Percentiles rank a stretch among this genome's conserved stretches.
Conservation (phyloP, 1,140 invertebrate genomes). For the Tetragonula clypearis region DNA sequence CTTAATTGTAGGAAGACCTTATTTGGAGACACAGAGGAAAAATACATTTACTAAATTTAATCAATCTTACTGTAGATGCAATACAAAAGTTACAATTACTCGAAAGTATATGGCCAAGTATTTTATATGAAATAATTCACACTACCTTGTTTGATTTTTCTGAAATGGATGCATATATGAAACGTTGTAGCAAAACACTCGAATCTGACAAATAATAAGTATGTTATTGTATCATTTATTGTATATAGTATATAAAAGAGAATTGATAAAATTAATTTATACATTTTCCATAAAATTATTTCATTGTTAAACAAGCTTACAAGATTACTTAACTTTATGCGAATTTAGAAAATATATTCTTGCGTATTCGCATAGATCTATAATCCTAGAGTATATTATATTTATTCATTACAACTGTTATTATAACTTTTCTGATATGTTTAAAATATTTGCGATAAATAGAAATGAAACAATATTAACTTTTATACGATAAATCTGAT, state of each 20-base stretch:
- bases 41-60: slow-evolving; percentile 85
- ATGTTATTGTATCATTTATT: background rate
- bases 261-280: background rate
- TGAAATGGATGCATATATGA: slow-evolving; percentile 89
- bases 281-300: background rate
- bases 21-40: slow-evolving; percentile 87
- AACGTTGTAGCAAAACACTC: slow-evolving; percentile 76
- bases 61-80: slow-evolving; percentile 88
- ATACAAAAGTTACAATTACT: slow-evolving; percentile 88
- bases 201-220: slow-evolving; percentile 63
- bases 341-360: background rate
- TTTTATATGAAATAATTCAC: slow-evolving; percentile 88
- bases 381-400: background rate
- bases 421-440: background rate
- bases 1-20: slow-evolving; percentile 85
- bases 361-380: slow-evolving; percentile 24
- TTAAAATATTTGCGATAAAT: background rate
- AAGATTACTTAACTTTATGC: background rate
- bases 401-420: slow-evolving; percentile 8
- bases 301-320: slow-evolving; percentile 1
- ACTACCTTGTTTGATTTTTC: slow-evolving; percentile 89
- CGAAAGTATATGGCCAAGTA: slow-evolving; percentile 87
- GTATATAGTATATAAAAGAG: background rate
- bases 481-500: slow-evolving; percentile 34
- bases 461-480: background rate